These are phyloP conservation scores for Jacana jacana DNA, from an alignment of 2,113 vertebrate species.

Conservation along the genomic window DNA sequence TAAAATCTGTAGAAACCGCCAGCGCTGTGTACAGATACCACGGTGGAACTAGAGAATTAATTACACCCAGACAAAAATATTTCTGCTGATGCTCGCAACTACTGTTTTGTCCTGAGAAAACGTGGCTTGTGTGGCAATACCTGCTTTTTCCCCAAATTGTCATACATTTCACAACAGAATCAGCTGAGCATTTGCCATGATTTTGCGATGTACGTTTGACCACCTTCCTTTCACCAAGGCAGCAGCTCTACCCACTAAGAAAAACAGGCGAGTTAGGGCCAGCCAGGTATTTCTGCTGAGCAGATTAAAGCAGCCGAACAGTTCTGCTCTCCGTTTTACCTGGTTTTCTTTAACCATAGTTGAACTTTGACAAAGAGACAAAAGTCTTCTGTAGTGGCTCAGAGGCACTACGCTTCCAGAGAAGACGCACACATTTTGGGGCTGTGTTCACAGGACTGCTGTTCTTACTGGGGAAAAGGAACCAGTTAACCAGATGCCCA, in stretches of 20 bases:
- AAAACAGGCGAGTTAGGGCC: rapidly evolving
- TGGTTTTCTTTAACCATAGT: neutral
- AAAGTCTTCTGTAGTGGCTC: neutral
- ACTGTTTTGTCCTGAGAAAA: neutral
- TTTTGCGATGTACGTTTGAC: neutral
- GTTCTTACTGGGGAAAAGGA: neutral
- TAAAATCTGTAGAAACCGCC: neutral
- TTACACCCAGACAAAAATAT: neutral
- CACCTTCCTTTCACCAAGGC: neutral
- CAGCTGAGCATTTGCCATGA: neutral
- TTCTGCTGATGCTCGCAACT: neutral
- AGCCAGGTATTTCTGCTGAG: neutral
- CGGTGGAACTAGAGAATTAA: neutral
- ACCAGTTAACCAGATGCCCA: rapidly evolving
- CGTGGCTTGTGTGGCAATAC: neutral
- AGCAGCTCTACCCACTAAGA: neutral
- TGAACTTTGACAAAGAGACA: neutral
- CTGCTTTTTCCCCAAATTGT: neutral
- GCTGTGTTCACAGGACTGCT: neutral
- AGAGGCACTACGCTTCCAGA: neutral
- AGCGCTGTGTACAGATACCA: neutral
- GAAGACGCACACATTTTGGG: rapidly evolving
- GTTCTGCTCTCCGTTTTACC: neutral
- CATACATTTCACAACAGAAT: neutral
- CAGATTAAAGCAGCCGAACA: neutral